Evolutionary conservation across 1,140 invertebrate species (phyloP).

Genomic region (Formica exsecta): DNA sequence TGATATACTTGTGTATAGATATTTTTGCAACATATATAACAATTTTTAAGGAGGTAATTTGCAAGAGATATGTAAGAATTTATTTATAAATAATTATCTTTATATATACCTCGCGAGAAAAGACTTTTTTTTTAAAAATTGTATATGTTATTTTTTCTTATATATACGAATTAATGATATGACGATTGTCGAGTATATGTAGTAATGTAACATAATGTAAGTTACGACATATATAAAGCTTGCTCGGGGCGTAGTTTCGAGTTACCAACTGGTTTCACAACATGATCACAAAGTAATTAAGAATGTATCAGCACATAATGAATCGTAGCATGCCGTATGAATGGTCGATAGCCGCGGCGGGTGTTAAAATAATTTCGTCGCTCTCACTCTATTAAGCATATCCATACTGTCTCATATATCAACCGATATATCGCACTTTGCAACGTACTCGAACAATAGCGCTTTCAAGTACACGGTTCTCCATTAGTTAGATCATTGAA

Average conservation of each 20-base stretch:
- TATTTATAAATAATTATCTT: background rate
- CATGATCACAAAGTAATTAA: slow-evolving; percentile 64
- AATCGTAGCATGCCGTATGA: slow-evolving; percentile 42
- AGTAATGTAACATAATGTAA: slow-evolving; percentile 38
- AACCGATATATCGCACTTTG: slow-evolving; percentile 13
- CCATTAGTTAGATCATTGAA: slow-evolving; percentile 16
- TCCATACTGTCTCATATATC: slow-evolving; percentile 36
- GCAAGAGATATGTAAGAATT: background rate
- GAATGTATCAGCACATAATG: slow-evolving; percentile 64
- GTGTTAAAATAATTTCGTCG: slow-evolving; percentile 39
- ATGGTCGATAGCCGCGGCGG: slow-evolving; percentile 23
- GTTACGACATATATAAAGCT: slow-evolving; percentile 20
- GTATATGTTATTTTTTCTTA: background rate
- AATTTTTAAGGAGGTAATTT: background rate
- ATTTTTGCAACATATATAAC: background rate
- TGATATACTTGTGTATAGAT: slow-evolving; percentile 2
- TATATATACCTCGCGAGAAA: background rate
- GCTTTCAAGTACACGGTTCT: slow-evolving; percentile 13
- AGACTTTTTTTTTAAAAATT: background rate
- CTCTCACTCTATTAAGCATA: background rate
- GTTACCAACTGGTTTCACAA: slow-evolving; percentile 60
- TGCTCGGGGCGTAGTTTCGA: slow-evolving; percentile 35
- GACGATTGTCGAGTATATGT: background rate
- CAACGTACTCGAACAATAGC: slow-evolving; percentile 35
- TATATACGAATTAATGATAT: background rate